Evolutionary conservation across 2,888 invertebrate genomes (phyloP).

Genomic region (Rotaria sp.): DNA sequence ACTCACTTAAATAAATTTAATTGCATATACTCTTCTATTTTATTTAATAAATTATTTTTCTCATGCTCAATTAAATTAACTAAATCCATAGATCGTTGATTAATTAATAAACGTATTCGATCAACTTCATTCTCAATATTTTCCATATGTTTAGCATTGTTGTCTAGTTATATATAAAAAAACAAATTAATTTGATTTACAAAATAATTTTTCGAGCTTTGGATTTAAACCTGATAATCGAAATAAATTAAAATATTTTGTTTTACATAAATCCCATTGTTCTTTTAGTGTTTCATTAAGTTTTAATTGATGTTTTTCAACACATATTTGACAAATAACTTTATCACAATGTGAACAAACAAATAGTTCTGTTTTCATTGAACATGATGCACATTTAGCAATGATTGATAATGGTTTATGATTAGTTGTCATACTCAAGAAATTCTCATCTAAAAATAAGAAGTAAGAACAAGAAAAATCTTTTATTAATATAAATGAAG

Average conservation of each 20-base stretch:
- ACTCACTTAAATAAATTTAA: neutral
- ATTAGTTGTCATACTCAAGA: neutral
- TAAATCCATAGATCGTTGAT: neutral
- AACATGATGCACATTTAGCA: constrained; percentile 1
- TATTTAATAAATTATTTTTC: neutral
- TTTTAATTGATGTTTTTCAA: neutral
- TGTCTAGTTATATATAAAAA: neutral
- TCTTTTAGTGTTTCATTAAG: neutral
- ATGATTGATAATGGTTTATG: neutral
- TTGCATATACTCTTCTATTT: neutral
- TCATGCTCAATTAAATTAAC: neutral
- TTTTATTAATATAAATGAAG: neutral
- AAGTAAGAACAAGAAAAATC: neutral
- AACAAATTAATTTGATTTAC: neutral
- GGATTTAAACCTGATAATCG: neutral
- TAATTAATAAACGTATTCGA: neutral
- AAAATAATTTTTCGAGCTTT: neutral
- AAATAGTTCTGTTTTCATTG: neutral
- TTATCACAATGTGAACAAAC: constrained; percentile 17
- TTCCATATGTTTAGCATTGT: neutral
- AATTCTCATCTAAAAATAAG: neutral
- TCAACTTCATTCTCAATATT: neutral
- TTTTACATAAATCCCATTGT: neutral
- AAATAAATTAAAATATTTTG: neutral
- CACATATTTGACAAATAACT: constrained; percentile 14